Base-by-base conservation (phyloP, 2,888 invertebrate genomes). In the Acronicta leporina region DNA sequence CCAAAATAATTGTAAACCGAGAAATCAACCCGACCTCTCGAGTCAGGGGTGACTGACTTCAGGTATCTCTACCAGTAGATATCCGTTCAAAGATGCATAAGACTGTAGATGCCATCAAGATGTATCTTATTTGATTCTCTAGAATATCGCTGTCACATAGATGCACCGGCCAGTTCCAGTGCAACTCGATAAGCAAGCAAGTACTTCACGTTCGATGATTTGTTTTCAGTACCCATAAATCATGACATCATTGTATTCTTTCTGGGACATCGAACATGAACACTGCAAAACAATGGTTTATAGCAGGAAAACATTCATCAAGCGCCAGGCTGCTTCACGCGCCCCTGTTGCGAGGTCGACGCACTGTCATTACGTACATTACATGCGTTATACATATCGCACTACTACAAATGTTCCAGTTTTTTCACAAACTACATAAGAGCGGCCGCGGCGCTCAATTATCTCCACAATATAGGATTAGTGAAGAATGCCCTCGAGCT, bases 271-370 rank as follows among this genome's bases (percentile, higher is more conserved):
- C 73, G 74, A 81, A 73, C 86, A 81, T 69, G 71, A 74, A 71
- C 75, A 70, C 67, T 74, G 63, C 79, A 70, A 77, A 79, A 85
- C 86, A 85, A 86, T 85, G 81, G 84, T 75, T 82, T 81, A 80
- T 79, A 71, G 75, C 84, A 85, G 85, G 84, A 84, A 83, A 81
- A 80, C 84, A 80, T 81, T 73, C 73, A 81, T 82, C 81, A 81
- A 78, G 75, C 75, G 73, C 79, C 79, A 79, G 81, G 73, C 81
- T 78, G 63, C 73, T 63, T 60, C 63, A 71, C 66, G 70, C 65
- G 68, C 61, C 72, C 71, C 64, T 76, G 74, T 68, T 41, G 65
- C 73, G 70, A 79, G 76, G 73, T 83, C 84, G 74, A 63, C 74
- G 76, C 71, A 61, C 77, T 76, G 71, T 79, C 66, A 76, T 76